Conservation (phyloP, 2,888 invertebrate species). For the Allophyes oxyacanthae region DNA sequence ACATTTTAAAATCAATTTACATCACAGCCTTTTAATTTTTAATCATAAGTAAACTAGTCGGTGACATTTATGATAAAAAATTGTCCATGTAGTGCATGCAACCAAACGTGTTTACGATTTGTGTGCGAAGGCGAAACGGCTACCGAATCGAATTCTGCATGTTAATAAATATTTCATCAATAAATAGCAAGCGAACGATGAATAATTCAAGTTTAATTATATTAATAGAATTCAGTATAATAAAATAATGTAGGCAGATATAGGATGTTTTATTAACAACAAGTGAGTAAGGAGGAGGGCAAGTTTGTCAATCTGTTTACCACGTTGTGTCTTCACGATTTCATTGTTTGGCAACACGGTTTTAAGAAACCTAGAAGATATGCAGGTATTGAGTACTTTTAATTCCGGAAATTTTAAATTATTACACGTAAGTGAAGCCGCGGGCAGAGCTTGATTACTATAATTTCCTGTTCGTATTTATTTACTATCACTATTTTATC, state of each 20-base stretch:
- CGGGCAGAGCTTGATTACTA: too few species aligned
- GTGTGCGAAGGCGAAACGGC: constrained; percentile 23
- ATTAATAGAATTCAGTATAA: not conserved
- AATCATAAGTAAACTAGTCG: constrained; percentile 9
- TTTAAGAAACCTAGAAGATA: too few species aligned
- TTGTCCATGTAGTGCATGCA: constrained; percentile 10
- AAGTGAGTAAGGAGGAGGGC: too few species aligned
- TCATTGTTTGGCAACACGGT: too few species aligned
- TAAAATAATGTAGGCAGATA: constrained; percentile 5
- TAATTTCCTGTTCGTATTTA: too few species aligned
- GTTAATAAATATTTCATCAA: constrained; percentile 29
- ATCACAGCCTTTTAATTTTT: constrained; percentile 1
- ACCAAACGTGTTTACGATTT: constrained; percentile 30
- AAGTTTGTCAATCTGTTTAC: too few species aligned
- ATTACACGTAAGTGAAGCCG: too few species aligned
- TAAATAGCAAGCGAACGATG: constrained; percentile 28
- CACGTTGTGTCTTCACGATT: too few species aligned
- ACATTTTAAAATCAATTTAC: not conserved
- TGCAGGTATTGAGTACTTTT: too few species aligned
- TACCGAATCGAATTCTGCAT: constrained; percentile 34
- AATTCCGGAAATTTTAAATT: too few species aligned
- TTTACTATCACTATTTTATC: too few species aligned
- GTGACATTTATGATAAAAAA: constrained; percentile 30
- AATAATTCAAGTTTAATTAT: constrained; percentile 35
- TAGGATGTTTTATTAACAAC: too few species aligned